These are phyloP conservation scores for Spilosoma lubricipeda DNA, from an alignment of 2,888 invertebrate species.

Conservation along the genomic window DNA sequence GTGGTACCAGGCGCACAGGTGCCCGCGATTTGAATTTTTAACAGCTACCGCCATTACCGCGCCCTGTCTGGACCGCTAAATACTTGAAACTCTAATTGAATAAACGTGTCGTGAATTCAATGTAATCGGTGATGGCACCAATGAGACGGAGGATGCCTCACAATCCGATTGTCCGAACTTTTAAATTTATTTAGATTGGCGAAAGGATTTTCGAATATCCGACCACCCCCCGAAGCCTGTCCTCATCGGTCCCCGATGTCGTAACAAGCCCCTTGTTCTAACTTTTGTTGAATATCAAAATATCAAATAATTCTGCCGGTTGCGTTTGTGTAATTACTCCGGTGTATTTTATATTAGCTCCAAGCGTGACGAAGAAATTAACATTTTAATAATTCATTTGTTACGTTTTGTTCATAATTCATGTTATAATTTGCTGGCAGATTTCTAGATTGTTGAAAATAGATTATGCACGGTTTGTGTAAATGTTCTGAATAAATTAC, in stretches of 20 bases:
- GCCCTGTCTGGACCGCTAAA: slow-evolving; percentile 60
- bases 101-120: slow-evolving; percentile 73
- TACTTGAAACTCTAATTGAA: slow-evolving; percentile 76
- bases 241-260: neutral
- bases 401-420: slow-evolving; percentile 34
- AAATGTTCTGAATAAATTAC: slow-evolving; percentile 22
- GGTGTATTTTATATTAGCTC: slow-evolving; percentile 45
- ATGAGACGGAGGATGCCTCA: slow-evolving; percentile 54
- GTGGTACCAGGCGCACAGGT: slow-evolving; percentile 36
- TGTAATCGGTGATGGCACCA: slow-evolving; percentile 64
- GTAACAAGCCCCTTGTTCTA: slow-evolving; percentile 62
- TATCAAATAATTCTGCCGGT: slow-evolving; percentile 49
- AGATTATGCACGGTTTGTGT: slow-evolving; percentile 20
- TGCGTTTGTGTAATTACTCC: slow-evolving; percentile 46
- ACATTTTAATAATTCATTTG: slow-evolving; percentile 50
- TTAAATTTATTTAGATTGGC: slow-evolving; percentile 66
- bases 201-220: slow-evolving; percentile 57
- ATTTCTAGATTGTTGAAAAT: slow-evolving; percentile 26
- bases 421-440: slow-evolving; percentile 25
- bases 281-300: slow-evolving; percentile 59
- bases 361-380: slow-evolving; percentile 47
- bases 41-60: slow-evolving; percentile 51
- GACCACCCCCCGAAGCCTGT: slow-evolving; percentile 2
- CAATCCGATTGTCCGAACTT: slow-evolving; percentile 59
- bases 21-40: slow-evolving; percentile 54